A percentile compares a stretch with the other conserved stretches of the same genome.
Conservation (phyloP, 2,113 vertebrate genomes). For the human region GRCh38 chr15:34352001-34352500, state of each 20-base stretch:
- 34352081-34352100: no score
- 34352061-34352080: no score
- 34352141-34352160: no score
- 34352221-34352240: neutral
- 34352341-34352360: neutral
- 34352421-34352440: neutral
- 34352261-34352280: neutral
- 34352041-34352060: no score
- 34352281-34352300: neutral
- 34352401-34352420: neutral
- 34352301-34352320: neutral
- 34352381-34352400: neutral
- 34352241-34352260: neutral
- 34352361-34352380: neutral
- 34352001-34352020: no score
- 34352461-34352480: neutral
- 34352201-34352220: neutral
- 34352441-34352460: neutral
- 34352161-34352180: no score
- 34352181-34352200: neutral
- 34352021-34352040: no score
- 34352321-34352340: neutral
- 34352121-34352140: no score
- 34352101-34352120: no score
- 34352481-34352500: neutral